Conservation (phyloP, 2,113 vertebrate species). For the Meles meles region DNA sequence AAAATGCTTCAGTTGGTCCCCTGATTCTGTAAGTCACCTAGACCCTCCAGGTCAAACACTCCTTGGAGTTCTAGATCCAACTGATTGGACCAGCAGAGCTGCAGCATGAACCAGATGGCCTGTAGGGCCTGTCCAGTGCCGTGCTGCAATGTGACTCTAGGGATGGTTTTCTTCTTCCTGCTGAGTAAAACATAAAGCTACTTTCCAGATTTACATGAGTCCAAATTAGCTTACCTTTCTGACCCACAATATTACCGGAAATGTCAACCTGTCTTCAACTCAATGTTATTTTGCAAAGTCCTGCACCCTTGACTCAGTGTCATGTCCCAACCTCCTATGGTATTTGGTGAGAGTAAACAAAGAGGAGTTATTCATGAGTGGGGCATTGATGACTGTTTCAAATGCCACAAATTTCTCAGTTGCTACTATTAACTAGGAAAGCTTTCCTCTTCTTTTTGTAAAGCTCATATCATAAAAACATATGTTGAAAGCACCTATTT, state of each 20-base stretch:
- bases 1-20: neutral
- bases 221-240: conserved; percentile 48
- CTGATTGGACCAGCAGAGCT: neutral
- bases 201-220: neutral
- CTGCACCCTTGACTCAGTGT: neutral
- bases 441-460: neutral
- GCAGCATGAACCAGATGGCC: neutral
- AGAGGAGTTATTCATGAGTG: conserved; percentile 37
- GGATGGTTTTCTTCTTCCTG: neutral
- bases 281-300: conserved; percentile 13
- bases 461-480: conserved; percentile 1
- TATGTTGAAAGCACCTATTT: neutral
- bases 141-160: neutral
- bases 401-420: conserved; percentile 23
- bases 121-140: neutral
- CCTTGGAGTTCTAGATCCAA: neutral
- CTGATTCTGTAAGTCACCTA: neutral
- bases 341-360: conserved; percentile 53
- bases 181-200: neutral
- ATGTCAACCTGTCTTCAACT: conserved; percentile 51
- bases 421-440: neutral
- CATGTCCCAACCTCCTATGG: neutral
- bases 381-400: conserved; percentile 7
- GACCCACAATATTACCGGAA: conserved; percentile 37
- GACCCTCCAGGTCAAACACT: neutral